A percentile compares a stretch with the other conserved stretches of the same genome.
These are phyloP conservation scores for Heterotilapia buettikoferi DNA, from an alignment of 2,113 vertebrate species.

Conservation along the genomic window DNA sequence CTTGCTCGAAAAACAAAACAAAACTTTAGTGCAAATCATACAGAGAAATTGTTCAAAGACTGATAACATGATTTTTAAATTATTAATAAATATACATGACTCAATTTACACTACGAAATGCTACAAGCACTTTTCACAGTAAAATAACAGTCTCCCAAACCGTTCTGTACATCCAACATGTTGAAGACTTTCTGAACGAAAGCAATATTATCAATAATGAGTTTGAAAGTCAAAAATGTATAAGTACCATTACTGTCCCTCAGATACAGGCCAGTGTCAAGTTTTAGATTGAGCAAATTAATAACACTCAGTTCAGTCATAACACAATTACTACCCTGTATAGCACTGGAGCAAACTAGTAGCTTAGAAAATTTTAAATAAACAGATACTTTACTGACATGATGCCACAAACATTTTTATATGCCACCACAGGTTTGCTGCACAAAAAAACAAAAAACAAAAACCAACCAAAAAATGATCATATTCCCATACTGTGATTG, in stretches of 20 bases:
- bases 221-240: conserved; percentile 8
- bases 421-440: neutral
- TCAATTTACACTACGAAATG: conserved; percentile 81
- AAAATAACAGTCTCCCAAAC: conserved; percentile 39
- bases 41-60: conserved; percentile 76
- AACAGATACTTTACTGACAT: conserved; percentile 8
- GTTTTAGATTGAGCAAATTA: conserved; percentile 12
- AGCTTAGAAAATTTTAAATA: conserved; percentile 3
- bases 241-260: neutral
- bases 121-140: conserved; percentile 88
- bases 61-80: conserved; percentile 80
- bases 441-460: neutral
- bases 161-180: conserved; percentile 38
- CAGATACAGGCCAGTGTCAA: neutral
- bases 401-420: neutral
- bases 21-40: conserved; percentile 81
- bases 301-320: neutral
- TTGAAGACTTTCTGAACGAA: neutral
- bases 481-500: neutral
- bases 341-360: conserved; percentile 14
- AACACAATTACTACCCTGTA: conserved; percentile 55
- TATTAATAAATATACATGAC: conserved; percentile 89
- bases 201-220: conserved; percentile 1
- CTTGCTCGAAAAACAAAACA: conserved; percentile 34
- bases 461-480: neutral